Evolutionary conservation across 2,113 vertebrate species (phyloP), one percentile per base, ranked within the genome.

Genomic region (Castor canadensis): DNA sequence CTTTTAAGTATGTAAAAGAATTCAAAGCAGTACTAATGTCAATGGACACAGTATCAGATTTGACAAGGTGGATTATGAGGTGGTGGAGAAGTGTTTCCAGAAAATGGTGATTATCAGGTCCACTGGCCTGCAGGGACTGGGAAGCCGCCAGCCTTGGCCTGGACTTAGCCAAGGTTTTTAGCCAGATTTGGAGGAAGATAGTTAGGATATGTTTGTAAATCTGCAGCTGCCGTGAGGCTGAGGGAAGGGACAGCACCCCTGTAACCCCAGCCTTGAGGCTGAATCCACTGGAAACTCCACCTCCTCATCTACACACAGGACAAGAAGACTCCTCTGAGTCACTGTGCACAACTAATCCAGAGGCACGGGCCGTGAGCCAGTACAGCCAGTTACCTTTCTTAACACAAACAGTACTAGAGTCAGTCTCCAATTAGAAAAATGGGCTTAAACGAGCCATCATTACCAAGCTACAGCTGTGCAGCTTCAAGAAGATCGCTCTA

Each of bases 21-120:
- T 95, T 97, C 94, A 93, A 94, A 96, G 81, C n/a, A 96, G 79
- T 60, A 96, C 87, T 60, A 75, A 84, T 45, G 90, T 80, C 94
- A 89, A 84, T 73, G 93, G 92, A 93, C 79, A 86, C 80, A 80
- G 84, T 92, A 96, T 96, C 90, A 28, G 43, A 52, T 95, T 93
- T 90, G 97, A 95, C 95, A 96, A 84, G 76, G 58, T 52, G n/a
- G 81, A 93, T 93, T 71, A 87, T 28, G 67, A 87, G 49, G 40
- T 76, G 87, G 30, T 47, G 84, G 64, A 67, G 79, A 62, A 77
- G 32, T 16, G 10, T 72, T 84, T 64, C 92, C 87, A 84, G 75
- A 90, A 75, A 80, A 89, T 30, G 54, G 8, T 93, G 89, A 66
- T 83, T 62, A 69, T 28, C 0, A 0, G n/a, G 16, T 19, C 58